These are phyloP conservation scores for Ctenosaura bakeri DNA, from an alignment of 2,797 vertebrate genomes.

Conservation along the genomic window DNA sequence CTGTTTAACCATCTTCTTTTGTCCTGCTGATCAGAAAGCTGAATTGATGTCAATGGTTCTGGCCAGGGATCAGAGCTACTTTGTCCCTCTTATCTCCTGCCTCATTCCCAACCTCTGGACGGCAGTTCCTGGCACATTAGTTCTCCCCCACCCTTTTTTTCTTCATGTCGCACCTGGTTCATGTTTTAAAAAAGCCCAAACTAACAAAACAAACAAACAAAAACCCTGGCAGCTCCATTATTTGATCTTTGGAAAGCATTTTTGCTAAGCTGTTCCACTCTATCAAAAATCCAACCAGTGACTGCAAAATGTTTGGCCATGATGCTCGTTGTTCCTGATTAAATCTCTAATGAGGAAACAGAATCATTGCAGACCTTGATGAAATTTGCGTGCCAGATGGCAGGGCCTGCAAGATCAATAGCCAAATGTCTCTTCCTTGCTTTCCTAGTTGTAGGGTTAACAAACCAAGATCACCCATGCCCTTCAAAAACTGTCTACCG, in stretches of 20 bases:
- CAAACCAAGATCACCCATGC: neutral
- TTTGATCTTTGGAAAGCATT: constrained; percentile 41
- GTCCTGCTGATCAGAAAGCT: neutral
- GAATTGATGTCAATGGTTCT: neutral
- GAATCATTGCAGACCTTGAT: constrained; percentile 41
- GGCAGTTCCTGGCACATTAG: neutral
- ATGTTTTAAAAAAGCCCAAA: neutral
- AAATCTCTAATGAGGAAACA: constrained; percentile 49
- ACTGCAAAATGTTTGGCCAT: neutral
- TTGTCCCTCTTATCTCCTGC: neutral
- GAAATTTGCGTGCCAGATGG: neutral
- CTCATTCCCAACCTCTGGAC: neutral
- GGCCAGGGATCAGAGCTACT: neutral
- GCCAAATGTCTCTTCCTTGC: neutral
- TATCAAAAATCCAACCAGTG: constrained; percentile 19
- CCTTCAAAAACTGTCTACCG: neutral
- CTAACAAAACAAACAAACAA: neutral
- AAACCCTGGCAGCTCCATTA: neutral
- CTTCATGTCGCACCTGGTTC: neutral
- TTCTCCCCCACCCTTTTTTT: neutral
- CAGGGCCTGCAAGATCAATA: neutral
- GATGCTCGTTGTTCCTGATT: constrained; percentile 41
- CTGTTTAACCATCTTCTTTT: constrained; percentile 17
- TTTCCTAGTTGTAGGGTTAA: neutral
- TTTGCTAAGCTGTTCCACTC: constrained; percentile 38